Percentiles rank a stretch among this genome's conserved stretches.
Evolutionary conservation across 2,797 vertebrate genomes (phyloP).

Genomic region (Novumbra hubbsi): DNA sequence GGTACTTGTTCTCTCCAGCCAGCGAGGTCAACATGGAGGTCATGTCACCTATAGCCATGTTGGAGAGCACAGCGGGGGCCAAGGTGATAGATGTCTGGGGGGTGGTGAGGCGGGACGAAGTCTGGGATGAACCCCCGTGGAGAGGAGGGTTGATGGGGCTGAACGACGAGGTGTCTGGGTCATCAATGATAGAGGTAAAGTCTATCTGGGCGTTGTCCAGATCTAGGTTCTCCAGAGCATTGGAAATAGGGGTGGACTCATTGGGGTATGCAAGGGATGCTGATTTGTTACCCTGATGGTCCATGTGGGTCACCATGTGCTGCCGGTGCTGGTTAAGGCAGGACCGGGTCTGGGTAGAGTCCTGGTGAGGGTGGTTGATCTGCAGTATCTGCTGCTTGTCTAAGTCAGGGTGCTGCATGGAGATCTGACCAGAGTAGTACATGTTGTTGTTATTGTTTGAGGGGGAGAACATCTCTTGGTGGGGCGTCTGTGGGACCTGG

Average conservation of each 20-base stretch:
- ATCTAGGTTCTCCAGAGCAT: constrained; percentile 92
- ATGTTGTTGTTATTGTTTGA: constrained; percentile 60
- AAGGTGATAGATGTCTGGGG: constrained; percentile 76
- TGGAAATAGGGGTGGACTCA: constrained; percentile 81
- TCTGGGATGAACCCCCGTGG: constrained; percentile 70
- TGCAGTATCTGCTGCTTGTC: constrained; percentile 68
- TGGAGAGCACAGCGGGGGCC: constrained; percentile 78
- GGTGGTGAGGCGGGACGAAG: constrained; percentile 79
- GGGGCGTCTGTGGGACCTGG: constrained; percentile 52
- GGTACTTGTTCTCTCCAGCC: constrained; percentile 95
- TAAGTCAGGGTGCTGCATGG: constrained; percentile 67
- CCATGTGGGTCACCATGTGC: constrained; percentile 66
- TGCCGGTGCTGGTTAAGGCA: constrained; percentile 76
- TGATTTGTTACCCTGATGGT: constrained; percentile 69
- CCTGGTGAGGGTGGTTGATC: constrained; percentile 1
- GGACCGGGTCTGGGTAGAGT: constrained; percentile 63
- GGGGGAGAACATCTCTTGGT: constrained; percentile 70
- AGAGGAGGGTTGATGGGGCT: constrained; percentile 70
- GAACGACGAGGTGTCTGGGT: constrained; percentile 78
- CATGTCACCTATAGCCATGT: constrained; percentile 98
- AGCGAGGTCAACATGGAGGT: constrained; percentile 92
- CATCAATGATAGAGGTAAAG: constrained; percentile 95
- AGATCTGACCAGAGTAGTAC: constrained; percentile 78
- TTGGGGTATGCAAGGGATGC: constrained; percentile 76
- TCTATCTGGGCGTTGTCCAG: constrained; percentile 96